Evolutionary conservation across 2,888 invertebrate genomes (phyloP).

Genomic region (Hydropsyche betteni): DNA sequence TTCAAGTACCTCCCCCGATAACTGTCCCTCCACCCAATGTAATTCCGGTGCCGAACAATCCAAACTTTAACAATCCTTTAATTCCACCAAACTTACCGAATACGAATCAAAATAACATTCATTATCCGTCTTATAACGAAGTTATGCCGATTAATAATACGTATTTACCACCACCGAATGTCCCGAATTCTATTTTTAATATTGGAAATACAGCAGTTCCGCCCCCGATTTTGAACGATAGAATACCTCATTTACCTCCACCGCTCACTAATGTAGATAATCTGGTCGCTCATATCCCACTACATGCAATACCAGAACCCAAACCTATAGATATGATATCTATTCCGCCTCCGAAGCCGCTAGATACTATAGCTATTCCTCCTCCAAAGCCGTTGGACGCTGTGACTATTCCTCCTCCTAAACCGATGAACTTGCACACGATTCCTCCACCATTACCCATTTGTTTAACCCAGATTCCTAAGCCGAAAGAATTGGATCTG

Average conservation of each 20-base stretch:
- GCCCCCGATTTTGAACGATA: background rate
- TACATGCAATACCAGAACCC: constrained; percentile 33
- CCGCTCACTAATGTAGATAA: background rate
- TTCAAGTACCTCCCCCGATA: constrained; percentile 12
- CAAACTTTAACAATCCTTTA: constrained; percentile 4
- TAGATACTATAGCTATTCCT: constrained; percentile 56
- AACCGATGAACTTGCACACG: constrained; percentile 70
- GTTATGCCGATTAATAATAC: background rate
- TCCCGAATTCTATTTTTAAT: background rate
- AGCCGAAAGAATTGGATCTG: constrained; percentile 70
- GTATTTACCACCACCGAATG: constrained; percentile 2
- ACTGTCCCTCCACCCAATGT: background rate
- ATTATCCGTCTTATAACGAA: background rate
- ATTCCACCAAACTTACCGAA: background rate
- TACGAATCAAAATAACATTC: background rate
- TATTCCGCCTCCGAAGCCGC: constrained; percentile 41
- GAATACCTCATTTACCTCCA: background rate
- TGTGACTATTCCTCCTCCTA: constrained; percentile 61
- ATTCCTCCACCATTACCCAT: constrained; percentile 71
- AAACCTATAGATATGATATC: constrained; percentile 31
- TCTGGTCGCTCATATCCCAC: background rate
- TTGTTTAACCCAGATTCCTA: constrained; percentile 69
- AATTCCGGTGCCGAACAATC: background rate
- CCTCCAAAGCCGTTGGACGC: constrained; percentile 53
- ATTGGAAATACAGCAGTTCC: background rate